Evolutionary conservation across 2,888 invertebrate species (phyloP), one percentile per base, ranked within the genome.

Genomic region (Lysandra bellargus): DNA sequence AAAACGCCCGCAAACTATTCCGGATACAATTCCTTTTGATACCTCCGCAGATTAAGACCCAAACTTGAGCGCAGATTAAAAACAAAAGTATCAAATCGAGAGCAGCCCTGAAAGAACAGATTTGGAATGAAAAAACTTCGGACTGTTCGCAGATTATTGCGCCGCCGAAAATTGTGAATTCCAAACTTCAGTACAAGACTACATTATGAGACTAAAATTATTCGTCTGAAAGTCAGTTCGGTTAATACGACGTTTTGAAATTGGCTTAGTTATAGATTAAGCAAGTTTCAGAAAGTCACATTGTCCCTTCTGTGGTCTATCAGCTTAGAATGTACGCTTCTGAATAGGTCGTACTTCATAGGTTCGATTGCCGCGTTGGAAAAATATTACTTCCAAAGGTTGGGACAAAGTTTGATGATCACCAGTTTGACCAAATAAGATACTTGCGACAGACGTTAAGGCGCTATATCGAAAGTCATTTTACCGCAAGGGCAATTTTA

Each of bases 51-150:
- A 72, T 79, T 79, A 79, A 79, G 77, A 77, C 69, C 53, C 72
- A 77, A 79, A 78, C 77, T 69, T 73, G 77, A 64, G 75, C 30
- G n/a, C 53, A 72, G 78, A 78, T 76, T 78, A 78, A 78, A 78
- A 72, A 76, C 82, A 79, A 72, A 78, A 81, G 82, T 80, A 82
- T 81, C 81, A 82, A 83, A 91, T 90, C 88, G 89, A 90, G 89
- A 90, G 84, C 86, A 85, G 88, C 88, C 87, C 87, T 69, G 85
- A 83, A 87, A 87, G 88, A 92, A 89, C 93, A 93, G 94, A 93
- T 93, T 93, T 90, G 91, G 89, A 92, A 93, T 93, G 94, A 94
- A 94, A 94, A 94, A 94, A 93, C 91, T 94, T 93, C 89, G 85
- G 87, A 89, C 92, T 92, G 91, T 91, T 90, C 88, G 89, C 84